Percentiles rank a stretch among this genome's conserved stretches.
Evolutionary conservation across 1,140 invertebrate genomes (phyloP).

Genomic region (Sarcophaga bullata): DNA sequence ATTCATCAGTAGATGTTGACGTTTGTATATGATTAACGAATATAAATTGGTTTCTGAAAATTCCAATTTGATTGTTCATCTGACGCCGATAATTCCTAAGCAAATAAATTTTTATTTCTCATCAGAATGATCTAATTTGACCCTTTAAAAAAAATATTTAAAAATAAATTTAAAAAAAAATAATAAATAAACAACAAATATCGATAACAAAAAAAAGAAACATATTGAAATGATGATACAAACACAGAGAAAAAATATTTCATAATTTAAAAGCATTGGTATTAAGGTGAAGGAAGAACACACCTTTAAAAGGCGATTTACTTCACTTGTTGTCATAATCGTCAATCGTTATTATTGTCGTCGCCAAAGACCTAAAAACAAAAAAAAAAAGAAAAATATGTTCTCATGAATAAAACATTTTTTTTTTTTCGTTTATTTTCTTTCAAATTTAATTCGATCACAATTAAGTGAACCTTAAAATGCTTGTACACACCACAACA

Average conservation of each 20-base stretch:
- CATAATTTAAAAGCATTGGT: not conserved
- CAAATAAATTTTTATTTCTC: too few species aligned
- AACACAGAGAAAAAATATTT: conserved; percentile 8
- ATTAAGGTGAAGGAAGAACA: conserved; percentile 47
- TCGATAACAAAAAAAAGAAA: not conserved
- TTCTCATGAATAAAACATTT: conserved; percentile 64
- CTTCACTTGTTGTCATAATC: conserved; percentile 54
- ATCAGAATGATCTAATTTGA: too few species aligned
- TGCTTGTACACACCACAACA: not conserved
- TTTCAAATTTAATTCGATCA: conserved; percentile 62
- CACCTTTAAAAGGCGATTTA: conserved; percentile 58
- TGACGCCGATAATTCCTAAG: too few species aligned
- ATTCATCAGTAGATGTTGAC: too few species aligned
- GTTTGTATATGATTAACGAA: too few species aligned
- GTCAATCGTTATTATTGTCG: not conserved
- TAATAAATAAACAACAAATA: too few species aligned
- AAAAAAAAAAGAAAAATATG: conserved; percentile 21
- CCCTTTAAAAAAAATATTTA: too few species aligned
- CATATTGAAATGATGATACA: conserved; percentile 10
- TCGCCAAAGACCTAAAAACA: not conserved
- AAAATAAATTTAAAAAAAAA: too few species aligned
- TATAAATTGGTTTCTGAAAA: too few species aligned
- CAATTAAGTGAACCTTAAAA: conserved; percentile 49
- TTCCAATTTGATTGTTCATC: too few species aligned
- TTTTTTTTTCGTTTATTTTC: not conserved